Percentiles rank a stretch among this genome's conserved stretches.
Conservation (phyloP, 2,113 vertebrate genomes). For the Carassius gibelio region DNA sequence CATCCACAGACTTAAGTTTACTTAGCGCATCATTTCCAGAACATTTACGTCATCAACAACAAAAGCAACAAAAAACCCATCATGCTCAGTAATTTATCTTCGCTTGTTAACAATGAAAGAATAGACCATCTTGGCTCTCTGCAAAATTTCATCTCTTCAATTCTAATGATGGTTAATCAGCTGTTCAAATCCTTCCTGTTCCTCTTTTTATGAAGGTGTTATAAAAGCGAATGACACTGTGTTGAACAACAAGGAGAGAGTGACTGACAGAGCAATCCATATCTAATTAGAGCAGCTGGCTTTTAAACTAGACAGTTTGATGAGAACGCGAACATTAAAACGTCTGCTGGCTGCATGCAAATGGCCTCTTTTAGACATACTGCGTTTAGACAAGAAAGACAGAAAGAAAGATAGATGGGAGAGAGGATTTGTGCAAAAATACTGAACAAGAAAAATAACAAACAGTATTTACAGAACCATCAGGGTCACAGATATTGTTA, state of each 20-base stretch:
- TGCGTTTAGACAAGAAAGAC: constrained; percentile 32
- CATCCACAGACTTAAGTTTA: not conserved
- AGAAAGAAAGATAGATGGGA: not conserved
- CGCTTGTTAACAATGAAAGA: constrained; percentile 2
- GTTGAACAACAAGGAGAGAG: constrained; percentile 65
- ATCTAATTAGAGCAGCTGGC: constrained; percentile 78
- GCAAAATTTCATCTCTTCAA: constrained; percentile 10
- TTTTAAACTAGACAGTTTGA: constrained; percentile 74
- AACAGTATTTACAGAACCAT: constrained; percentile 36
- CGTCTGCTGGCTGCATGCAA: constrained; percentile 42
- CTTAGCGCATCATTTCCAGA: not conserved
- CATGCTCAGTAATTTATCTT: not conserved
- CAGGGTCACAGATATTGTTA: not conserved
- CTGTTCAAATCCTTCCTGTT: constrained; percentile 65
- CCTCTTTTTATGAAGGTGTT: constrained; percentile 51
- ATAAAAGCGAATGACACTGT: constrained; percentile 67
- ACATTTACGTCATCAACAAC: not conserved
- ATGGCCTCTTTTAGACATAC: constrained; percentile 32
- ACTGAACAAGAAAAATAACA: constrained; percentile 38
- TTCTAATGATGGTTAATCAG: constrained; percentile 57
- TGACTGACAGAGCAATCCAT: constrained; percentile 70
- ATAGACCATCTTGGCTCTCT: constrained; percentile 5
- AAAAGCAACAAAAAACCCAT: not conserved
- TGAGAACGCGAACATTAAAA: constrained; percentile 62
- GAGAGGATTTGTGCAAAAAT: not conserved